Evolutionary conservation across 2,888 invertebrate species (phyloP).

Genomic region (Trachelus stipa): DNA sequence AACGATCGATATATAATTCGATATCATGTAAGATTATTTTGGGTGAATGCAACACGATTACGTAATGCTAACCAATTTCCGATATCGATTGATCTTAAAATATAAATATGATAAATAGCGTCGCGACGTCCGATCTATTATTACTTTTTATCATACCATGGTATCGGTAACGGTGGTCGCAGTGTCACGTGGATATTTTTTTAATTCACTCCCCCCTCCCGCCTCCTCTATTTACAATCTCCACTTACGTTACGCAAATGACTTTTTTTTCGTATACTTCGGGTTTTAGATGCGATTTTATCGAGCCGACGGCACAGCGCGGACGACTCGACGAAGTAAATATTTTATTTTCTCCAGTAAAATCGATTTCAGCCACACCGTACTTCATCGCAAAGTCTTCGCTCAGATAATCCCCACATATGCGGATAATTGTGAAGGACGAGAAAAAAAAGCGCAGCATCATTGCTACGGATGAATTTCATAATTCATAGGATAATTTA

Average conservation of each 20-base stretch:
- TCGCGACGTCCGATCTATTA: not conserved
- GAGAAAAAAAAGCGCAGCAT: not conserved
- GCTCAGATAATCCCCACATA: not conserved
- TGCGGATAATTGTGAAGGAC: not conserved
- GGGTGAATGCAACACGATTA: constrained; percentile 6
- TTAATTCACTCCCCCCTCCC: not conserved
- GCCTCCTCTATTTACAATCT: not conserved
- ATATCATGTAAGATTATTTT: constrained; percentile 7
- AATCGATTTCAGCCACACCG: not conserved
- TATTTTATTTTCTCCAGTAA: not conserved
- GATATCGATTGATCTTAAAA: not conserved
- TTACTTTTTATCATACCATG: not conserved
- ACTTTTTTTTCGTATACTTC: not conserved
- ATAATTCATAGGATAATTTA: not conserved
- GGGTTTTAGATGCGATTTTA: not conserved
- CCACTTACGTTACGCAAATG: not conserved
- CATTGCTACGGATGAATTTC: not conserved
- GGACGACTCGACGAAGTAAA: not conserved
- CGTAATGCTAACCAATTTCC: not conserved
- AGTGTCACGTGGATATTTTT: not conserved
- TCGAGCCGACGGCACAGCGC: not conserved
- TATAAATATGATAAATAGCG: not conserved
- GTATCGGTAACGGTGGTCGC: not conserved
- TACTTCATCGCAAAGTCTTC: not conserved
- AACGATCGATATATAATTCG: constrained; percentile 3